Evolutionary conservation across 1,140 invertebrate species (phyloP).

Genomic region (Chelonus insularis): DNA sequence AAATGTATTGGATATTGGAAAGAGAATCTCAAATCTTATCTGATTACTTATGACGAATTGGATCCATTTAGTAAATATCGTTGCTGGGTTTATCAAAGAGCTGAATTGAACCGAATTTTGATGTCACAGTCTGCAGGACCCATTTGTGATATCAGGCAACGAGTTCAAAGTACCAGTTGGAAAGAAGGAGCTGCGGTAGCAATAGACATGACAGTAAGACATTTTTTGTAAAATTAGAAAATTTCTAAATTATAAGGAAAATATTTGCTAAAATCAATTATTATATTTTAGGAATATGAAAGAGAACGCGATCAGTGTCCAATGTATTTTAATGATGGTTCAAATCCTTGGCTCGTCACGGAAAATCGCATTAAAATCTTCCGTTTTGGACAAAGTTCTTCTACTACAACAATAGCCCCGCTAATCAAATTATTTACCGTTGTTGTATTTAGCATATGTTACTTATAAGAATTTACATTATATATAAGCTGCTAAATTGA

Average conservation of each 20-base stretch:
- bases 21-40: constrained; percentile 95
- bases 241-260: constrained; percentile 2
- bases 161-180: constrained; percentile 84
- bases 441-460: no score
- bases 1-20: constrained; percentile 98
- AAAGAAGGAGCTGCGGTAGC: constrained; percentile 89
- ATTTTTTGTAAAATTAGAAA: no score
- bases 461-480: no score
- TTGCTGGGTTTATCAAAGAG: constrained; percentile 97
- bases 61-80: constrained; percentile 95
- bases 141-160: constrained; percentile 88
- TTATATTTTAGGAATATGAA: constrained; percentile 55
- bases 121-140: constrained; percentile 91
- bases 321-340: constrained; percentile 92
- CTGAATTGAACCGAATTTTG: constrained; percentile 86
- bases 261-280: background rate
- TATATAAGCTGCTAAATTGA: no score
- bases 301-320: constrained; percentile 84
- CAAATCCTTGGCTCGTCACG: constrained; percentile 77
- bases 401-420: no score
- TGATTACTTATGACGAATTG: constrained; percentile 95
- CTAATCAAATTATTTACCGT: no score
- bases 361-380: constrained; percentile 76
- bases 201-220: constrained; percentile 86
- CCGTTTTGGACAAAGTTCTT: constrained; percentile 48